Evolutionary conservation across 1,140 invertebrate genomes (phyloP).

Genomic region (Hyles vespertilio): DNA sequence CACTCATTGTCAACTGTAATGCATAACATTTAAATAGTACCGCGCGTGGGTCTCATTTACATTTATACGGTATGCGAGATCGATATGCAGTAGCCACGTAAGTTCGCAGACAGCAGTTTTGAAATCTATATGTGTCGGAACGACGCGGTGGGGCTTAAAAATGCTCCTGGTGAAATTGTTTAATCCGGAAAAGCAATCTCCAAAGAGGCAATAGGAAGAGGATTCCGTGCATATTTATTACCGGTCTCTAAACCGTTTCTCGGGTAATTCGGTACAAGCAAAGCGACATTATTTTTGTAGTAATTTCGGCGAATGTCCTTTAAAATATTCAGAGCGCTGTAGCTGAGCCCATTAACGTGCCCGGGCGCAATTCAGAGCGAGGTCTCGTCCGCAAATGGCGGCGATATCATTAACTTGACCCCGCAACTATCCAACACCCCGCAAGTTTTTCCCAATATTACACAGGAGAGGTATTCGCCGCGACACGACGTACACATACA

Average conservation of each 20-base stretch:
- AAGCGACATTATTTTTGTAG: slow-evolving; percentile 74
- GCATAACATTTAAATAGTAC: too few species aligned
- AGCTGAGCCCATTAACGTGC: slow-evolving; percentile 70
- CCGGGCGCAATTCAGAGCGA: slow-evolving; percentile 65
- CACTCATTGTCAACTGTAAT: neutral
- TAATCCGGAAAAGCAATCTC: slow-evolving; percentile 66
- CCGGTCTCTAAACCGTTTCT: slow-evolving; percentile 67
- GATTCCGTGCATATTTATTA: slow-evolving; percentile 69
- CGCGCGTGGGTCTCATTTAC: too few species aligned
- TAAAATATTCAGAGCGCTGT: slow-evolving; percentile 73
- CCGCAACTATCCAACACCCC: slow-evolving; percentile 62
- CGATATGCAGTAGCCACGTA: slow-evolving; percentile 23
- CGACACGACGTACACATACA: slow-evolving; percentile 21
- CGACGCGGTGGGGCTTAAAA: slow-evolving; percentile 11
- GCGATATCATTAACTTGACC: slow-evolving; percentile 74
- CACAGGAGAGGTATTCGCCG: slow-evolving; percentile 53
- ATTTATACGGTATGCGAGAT: slow-evolving; percentile 37
- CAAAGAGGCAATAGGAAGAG: slow-evolving; percentile 62
- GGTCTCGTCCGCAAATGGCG: slow-evolving; percentile 67
- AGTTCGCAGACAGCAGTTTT: slow-evolving; percentile 16
- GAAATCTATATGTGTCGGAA: slow-evolving; percentile 21
- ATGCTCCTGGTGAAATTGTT: slow-evolving; percentile 40
- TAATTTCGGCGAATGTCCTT: slow-evolving; percentile 74
- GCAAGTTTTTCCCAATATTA: slow-evolving; percentile 72
- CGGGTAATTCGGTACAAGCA: slow-evolving; percentile 71